Evolutionary conservation across 2,113 vertebrate species (phyloP).

Genomic region (Trinectes maculatus): DNA sequence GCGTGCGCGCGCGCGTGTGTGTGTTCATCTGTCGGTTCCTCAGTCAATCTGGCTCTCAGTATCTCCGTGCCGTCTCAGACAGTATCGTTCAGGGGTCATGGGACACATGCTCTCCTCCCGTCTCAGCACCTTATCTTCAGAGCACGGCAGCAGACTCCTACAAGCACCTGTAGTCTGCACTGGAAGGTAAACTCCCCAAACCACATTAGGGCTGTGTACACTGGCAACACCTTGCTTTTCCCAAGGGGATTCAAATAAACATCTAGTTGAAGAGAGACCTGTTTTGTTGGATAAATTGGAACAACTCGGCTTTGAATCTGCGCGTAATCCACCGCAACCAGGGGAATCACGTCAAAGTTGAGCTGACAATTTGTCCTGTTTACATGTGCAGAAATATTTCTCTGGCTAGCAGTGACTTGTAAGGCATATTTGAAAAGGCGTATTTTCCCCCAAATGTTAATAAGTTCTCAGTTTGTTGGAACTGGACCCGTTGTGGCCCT

Average conservation of each 20-base stretch:
- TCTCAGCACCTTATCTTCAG: conserved; percentile 64
- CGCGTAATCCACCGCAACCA: conserved; percentile 77
- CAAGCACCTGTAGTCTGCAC: conserved; percentile 71
- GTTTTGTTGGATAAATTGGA: conserved; percentile 78
- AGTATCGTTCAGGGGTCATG: conserved; percentile 13
- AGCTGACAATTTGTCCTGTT: conserved; percentile 78
- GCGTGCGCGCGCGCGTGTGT: conserved; percentile 12
- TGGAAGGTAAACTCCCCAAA: conserved; percentile 71
- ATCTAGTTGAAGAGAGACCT: conserved; percentile 76
- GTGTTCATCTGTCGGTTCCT: conserved; percentile 29
- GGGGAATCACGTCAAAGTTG: conserved; percentile 74
- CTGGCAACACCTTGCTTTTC: conserved; percentile 76
- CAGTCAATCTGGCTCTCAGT: conserved; percentile 20
- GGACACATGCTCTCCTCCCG: conserved; percentile 48
- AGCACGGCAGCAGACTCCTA: conserved; percentile 57
- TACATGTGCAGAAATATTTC: conserved; percentile 74
- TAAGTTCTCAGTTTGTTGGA: conserved; percentile 74
- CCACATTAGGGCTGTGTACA: conserved; percentile 75
- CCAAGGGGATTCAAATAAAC: conserved; percentile 74
- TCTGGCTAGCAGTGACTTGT: conserved; percentile 66
- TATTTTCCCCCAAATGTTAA: conserved; percentile 70
- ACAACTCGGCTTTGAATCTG: conserved; percentile 71
- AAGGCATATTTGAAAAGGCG: conserved; percentile 71
- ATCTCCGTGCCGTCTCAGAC: conserved; percentile 4
- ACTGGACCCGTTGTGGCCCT: conserved; percentile 53